phyloP scores from a whole-genome alignment of 2,113 vertebrate species.

The Coreoperca whiteheadi region DNA sequence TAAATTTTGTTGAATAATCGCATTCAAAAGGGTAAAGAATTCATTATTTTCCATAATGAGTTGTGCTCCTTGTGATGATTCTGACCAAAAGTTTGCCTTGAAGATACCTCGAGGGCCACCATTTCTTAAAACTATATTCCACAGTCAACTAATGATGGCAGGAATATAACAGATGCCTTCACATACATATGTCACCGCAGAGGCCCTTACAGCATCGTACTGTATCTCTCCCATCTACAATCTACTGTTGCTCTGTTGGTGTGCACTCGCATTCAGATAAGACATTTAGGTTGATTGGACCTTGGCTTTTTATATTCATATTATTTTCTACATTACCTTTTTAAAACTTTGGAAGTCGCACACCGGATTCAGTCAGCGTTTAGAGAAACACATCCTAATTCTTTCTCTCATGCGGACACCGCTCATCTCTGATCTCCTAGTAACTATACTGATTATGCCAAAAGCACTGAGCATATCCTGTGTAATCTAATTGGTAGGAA shows the following conservation, averaged over 20 bases:
- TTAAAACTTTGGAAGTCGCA: neutral
- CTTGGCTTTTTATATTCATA: neutral
- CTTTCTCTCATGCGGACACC: neutral
- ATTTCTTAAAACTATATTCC: conserved; percentile 48
- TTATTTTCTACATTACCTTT: neutral
- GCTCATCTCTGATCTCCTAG: neutral
- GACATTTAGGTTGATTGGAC: neutral
- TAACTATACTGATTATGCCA: neutral
- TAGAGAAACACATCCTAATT: neutral
- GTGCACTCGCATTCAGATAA: neutral
- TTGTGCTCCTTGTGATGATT: conserved; percentile 44
- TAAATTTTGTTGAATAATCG: conserved; percentile 46
- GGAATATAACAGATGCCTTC: neutral
- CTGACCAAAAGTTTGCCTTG: conserved; percentile 44
- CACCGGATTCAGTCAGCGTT: neutral
- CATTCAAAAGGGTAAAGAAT: conserved; percentile 39
- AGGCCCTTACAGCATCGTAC: neutral
- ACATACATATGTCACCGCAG: neutral
- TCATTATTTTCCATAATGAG: conserved; percentile 38
- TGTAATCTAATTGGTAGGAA: neutral
- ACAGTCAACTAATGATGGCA: conserved; percentile 19
- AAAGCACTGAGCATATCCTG: neutral
- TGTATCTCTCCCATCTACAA: neutral
- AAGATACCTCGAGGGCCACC: conserved; percentile 25
- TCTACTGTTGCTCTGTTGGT: neutral